phyloP scores from a whole-genome alignment of 2,888 invertebrate species.

The Melanchra persicariae region DNA sequence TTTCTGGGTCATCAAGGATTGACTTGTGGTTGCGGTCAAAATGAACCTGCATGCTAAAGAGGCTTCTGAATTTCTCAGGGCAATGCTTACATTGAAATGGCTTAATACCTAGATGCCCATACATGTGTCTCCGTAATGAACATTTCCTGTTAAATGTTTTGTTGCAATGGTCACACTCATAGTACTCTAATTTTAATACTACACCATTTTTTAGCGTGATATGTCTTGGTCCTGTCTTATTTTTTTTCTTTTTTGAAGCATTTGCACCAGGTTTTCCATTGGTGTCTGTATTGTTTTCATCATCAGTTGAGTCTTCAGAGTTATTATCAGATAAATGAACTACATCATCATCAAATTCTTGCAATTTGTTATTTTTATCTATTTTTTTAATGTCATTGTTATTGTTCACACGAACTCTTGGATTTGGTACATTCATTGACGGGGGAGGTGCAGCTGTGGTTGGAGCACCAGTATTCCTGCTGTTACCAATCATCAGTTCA shows the following conservation, averaged over 20 bases:
- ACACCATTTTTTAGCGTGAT: slow-evolving; percentile 72
- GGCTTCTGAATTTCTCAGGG: slow-evolving; percentile 92
- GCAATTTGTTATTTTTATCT: slow-evolving; percentile 74
- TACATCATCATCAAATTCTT: slow-evolving; percentile 29
- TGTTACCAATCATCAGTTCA: slow-evolving; percentile 80
- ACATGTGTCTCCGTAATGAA: slow-evolving; percentile 92
- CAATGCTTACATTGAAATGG: slow-evolving; percentile 92
- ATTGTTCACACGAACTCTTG: slow-evolving; percentile 74
- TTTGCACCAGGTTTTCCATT: slow-evolving; percentile 17
- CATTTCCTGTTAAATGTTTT: slow-evolving; percentile 92
- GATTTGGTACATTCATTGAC: not conserved
- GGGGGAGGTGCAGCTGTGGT: not conserved
- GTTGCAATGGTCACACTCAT: slow-evolving; percentile 91
- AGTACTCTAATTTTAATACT: slow-evolving; percentile 70
- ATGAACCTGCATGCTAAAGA: slow-evolving; percentile 92
- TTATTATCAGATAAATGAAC: slow-evolving; percentile 33
- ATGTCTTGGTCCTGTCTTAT: slow-evolving; percentile 61
- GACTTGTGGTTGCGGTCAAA: slow-evolving; percentile 89
- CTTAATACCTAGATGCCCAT: slow-evolving; percentile 92
- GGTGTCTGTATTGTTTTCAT: slow-evolving; percentile 4
- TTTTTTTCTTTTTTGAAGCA: slow-evolving; percentile 40
- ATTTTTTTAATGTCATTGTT: slow-evolving; percentile 86
- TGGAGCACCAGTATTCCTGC: slow-evolving; percentile 11
- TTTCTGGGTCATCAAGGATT: slow-evolving; percentile 70
- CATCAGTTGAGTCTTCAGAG: slow-evolving; percentile 6